phyloP scores from a whole-genome alignment of 2,888 invertebrate species.

The Coleophora deauratella region DNA sequence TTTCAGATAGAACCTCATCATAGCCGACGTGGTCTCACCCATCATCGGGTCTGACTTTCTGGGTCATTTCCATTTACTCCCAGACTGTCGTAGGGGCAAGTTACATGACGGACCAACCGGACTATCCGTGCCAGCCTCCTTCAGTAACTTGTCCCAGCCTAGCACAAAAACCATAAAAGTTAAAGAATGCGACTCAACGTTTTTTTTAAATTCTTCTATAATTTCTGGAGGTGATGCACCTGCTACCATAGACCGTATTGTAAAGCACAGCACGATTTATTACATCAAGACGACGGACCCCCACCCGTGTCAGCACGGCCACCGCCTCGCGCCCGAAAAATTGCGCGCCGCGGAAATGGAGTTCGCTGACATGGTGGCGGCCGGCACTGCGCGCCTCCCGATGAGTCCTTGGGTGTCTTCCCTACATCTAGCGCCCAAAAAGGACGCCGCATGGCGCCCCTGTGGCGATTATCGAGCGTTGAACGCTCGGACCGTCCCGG shows the following conservation, averaged over 20 bases:
- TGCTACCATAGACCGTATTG: slow-evolving; percentile 1
- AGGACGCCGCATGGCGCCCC: neutral
- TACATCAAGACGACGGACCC: slow-evolving; percentile 14
- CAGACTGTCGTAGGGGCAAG: slow-evolving; percentile 6
- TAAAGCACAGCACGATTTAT: slow-evolving; percentile 13
- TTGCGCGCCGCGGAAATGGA: slow-evolving; percentile 15
- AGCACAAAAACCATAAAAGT: slow-evolving; percentile 5
- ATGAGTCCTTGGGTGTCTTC: slow-evolving; percentile 19
- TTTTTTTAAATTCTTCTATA: slow-evolving; percentile 2
- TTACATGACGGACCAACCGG: slow-evolving; percentile 10
- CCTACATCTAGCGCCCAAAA: neutral
- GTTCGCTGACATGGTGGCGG: slow-evolving; percentile 18
- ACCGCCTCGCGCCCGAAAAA: slow-evolving; percentile 20
- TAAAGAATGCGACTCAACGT: neutral
- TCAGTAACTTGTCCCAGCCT: neutral
- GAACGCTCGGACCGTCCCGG: slow-evolving; percentile 4
- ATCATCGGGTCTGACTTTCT: slow-evolving; percentile 14
- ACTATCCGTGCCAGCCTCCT: slow-evolving; percentile 1
- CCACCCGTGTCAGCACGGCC: slow-evolving; percentile 16
- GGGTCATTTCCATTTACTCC: slow-evolving; percentile 10
- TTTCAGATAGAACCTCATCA: slow-evolving; percentile 9
- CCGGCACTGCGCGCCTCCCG: slow-evolving; percentile 18
- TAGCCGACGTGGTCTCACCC: slow-evolving; percentile 11
- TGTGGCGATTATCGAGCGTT: neutral
- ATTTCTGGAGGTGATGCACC: slow-evolving; percentile 5